phyloP scores from a whole-genome alignment of 2,113 vertebrate species.

The Saguinus midas region DNA sequence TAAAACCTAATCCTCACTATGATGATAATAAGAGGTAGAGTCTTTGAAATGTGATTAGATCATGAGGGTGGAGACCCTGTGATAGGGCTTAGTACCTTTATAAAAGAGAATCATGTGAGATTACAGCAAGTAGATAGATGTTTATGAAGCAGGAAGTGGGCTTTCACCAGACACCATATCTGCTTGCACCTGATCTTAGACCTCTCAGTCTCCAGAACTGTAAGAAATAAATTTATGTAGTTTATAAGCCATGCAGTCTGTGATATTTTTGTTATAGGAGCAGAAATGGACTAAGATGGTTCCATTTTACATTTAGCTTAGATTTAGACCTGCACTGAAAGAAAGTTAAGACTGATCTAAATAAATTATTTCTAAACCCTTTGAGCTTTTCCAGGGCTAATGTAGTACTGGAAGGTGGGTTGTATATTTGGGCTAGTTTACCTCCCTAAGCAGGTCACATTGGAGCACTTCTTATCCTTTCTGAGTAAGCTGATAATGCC shows the following conservation, averaged over 20 bases:
- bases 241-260: background rate
- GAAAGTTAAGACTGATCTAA: background rate
- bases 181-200: background rate
- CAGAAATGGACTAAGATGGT: background rate
- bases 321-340: background rate
- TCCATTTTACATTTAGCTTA: background rate
- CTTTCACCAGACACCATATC: background rate
- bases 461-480: background rate
- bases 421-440: background rate
- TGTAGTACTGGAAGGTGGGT: fast-evolving
- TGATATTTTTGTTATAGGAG: background rate
- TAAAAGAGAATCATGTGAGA: background rate
- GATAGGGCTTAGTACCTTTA: background rate
- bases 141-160: background rate
- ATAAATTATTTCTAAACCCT: background rate
- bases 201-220: background rate
- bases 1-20: background rate
- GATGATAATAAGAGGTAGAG: background rate
- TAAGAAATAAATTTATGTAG: background rate
- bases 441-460: background rate
- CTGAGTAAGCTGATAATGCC: background rate
- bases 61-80: background rate
- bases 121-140: too few relatives aligned
- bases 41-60: background rate
- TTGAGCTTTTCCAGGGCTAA: background rate